These are phyloP conservation scores for Cinclus mexicanus DNA, from an alignment of 2,113 vertebrate species.

Conservation along the genomic window DNA sequence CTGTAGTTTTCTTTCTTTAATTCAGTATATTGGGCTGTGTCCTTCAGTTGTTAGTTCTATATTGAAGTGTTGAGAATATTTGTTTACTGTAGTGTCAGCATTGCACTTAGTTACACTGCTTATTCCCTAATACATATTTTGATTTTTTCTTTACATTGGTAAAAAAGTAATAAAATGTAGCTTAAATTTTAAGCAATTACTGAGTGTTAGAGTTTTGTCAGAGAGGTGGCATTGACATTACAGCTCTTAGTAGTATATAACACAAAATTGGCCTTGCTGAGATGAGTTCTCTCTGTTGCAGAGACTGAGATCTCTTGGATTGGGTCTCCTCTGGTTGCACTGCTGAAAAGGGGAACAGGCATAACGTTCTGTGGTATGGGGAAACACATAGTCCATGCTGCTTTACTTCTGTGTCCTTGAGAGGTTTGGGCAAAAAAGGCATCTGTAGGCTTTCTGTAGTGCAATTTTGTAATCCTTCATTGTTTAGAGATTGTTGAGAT, in stretches of 20 bases:
- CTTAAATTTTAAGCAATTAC: not conserved
- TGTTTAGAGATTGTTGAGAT: not conserved
- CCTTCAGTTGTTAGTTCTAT: not conserved
- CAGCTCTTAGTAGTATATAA: not conserved
- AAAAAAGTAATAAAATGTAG: not conserved
- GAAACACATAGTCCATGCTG: fast-evolving
- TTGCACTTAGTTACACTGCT: not conserved
- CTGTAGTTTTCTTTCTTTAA: fast-evolving
- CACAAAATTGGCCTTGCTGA: not conserved
- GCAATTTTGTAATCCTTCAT: not conserved
- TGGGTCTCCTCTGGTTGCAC: not conserved
- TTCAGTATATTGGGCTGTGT: not conserved
- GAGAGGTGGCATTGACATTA: not conserved
- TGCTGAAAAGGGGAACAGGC: not conserved
- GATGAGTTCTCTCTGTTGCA: not conserved
- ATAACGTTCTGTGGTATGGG: not conserved
- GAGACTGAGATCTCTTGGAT: not conserved
- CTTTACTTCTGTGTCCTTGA: not conserved
- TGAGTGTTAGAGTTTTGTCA: not conserved
- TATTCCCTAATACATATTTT: not conserved
- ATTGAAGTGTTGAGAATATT: not conserved
- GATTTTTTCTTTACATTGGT: not conserved
- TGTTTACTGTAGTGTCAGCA: not conserved
- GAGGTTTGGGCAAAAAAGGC: not conserved
- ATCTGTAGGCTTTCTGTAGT: not conserved